Evolutionary conservation across 2,113 vertebrate species (phyloP), one percentile per base, ranked within the genome.

Genomic region (Sander lucioperca): DNA sequence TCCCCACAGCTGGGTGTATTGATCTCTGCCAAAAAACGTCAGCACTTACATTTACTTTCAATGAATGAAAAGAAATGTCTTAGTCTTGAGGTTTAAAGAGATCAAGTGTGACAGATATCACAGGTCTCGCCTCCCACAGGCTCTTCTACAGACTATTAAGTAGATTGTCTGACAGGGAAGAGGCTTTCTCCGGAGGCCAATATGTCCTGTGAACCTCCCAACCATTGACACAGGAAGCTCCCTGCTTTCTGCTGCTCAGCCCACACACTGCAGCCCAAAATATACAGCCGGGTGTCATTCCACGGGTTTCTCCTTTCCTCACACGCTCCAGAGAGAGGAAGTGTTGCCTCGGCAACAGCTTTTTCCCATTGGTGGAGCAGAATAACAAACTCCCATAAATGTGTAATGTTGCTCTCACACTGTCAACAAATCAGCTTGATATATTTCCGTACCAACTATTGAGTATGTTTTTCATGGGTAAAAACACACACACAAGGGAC

Each of bases 341-440:
- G 79, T 86, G 91, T 91, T 90, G 84, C 91, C 92, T 88, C 64
- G 70, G 90, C 84, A 90, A 91, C 90, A 90, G 64, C 71, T 70
- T 76, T 79, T 13, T 87, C 79, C 88, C 80, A 86, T 79, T 82
- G 79, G 88, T 43, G 62, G 69, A 77, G 65, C 33, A 30, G 65
- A 86, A 82, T 77, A 85, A 86, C 62, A 79, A 74, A 85, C 56
- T 50, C 64, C 45, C 63, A 70, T 56, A 77, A 88, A 88, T 83
- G 75, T 82, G 77, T 68, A 74, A 67, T 47, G 45, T 69, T 68
- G 69, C 57, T 81, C 69, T 92, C 54, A 73, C 77, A 83, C 61
- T 78, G 84, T 86, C 82, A 90, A 87, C 87, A 91, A 90, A 90
- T 91, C 87, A 84, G 76, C 70, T 57, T 43, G 45, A 79, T 62